phyloP scores from a whole-genome alignment of 1,140 invertebrate genomes.

The Cydia strobilella region DNA sequence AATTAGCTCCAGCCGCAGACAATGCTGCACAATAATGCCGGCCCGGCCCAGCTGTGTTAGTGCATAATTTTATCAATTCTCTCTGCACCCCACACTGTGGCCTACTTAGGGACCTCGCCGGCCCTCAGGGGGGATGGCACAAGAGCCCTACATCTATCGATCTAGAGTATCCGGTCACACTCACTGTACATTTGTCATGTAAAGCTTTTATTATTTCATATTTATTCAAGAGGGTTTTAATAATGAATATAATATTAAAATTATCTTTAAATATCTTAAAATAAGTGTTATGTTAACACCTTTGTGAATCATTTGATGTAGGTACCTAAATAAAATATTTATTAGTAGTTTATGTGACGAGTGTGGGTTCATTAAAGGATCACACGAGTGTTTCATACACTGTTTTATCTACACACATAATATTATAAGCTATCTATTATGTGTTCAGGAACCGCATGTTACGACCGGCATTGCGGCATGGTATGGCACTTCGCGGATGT shows the following conservation, averaged over 20 bases:
- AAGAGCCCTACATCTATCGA: slow-evolving; percentile 31
- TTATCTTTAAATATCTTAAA: not conserved
- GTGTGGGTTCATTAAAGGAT: too few relatives aligned
- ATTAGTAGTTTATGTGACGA: too few relatives aligned
- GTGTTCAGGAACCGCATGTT: too few relatives aligned
- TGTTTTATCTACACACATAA: too few relatives aligned
- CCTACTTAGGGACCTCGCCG: slow-evolving; percentile 30
- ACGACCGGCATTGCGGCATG: too few relatives aligned
- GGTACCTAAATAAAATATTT: too few relatives aligned
- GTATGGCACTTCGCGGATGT: too few relatives aligned
- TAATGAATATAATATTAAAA: not conserved
- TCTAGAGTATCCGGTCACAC: slow-evolving; percentile 28
- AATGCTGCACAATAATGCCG: slow-evolving; percentile 27
- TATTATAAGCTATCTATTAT: too few relatives aligned
- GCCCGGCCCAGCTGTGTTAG: slow-evolving; percentile 22
- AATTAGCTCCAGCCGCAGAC: slow-evolving; percentile 23
- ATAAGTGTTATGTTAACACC: too few relatives aligned
- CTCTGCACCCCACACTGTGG: slow-evolving; percentile 29
- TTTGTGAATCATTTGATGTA: too few relatives aligned
- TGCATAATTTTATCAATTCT: slow-evolving; percentile 32
- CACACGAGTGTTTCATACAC: too few relatives aligned
- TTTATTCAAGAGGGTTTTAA: not conserved
- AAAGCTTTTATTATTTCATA: slow-evolving; percentile 9
- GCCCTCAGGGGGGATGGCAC: slow-evolving; percentile 22
- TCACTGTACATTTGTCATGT: slow-evolving; percentile 24